Conservation (phyloP, 64 coral and sea anemone genomes). For the Actinia tenebrosa region DNA sequence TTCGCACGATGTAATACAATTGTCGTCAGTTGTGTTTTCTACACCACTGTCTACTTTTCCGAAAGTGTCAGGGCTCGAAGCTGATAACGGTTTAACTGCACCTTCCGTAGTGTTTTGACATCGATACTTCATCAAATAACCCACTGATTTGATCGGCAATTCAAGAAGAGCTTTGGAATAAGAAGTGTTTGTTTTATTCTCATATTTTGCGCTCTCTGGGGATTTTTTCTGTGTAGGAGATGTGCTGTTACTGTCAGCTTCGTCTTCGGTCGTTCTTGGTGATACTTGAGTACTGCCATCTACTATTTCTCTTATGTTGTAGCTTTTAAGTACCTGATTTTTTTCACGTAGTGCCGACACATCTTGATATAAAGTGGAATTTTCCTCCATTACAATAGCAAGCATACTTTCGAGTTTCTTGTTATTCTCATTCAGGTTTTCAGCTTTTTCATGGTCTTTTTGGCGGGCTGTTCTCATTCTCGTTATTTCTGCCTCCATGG, state of each 20-base stretch:
- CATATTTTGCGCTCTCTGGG: not conserved
- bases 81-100: constrained; percentile 1
- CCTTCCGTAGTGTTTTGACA: not conserved
- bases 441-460: constrained; percentile 25
- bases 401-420: constrained; percentile 72
- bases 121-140: not conserved
- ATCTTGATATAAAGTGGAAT: constrained; percentile 55
- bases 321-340: constrained; percentile 58
- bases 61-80: constrained; percentile 11
- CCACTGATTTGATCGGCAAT: not conserved
- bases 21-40: not conserved
- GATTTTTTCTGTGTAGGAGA: not conserved
- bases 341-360: constrained; percentile 55
- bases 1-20: not conserved
- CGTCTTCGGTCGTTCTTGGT: constrained; percentile 68
- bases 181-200: not conserved
- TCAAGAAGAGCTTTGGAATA: not conserved
- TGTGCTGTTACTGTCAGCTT: constrained; percentile 27
- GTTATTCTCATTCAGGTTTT: constrained; percentile 46
- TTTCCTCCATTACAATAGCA: constrained; percentile 68
- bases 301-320: constrained; percentile 79
- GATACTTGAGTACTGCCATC: constrained; percentile 76
- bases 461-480: constrained; percentile 15
- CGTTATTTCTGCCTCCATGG: constrained; percentile 57
- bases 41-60: not conserved